Conservation (phyloP, 1,140 invertebrate genomes). For the Nasonia giraulti region DNA sequence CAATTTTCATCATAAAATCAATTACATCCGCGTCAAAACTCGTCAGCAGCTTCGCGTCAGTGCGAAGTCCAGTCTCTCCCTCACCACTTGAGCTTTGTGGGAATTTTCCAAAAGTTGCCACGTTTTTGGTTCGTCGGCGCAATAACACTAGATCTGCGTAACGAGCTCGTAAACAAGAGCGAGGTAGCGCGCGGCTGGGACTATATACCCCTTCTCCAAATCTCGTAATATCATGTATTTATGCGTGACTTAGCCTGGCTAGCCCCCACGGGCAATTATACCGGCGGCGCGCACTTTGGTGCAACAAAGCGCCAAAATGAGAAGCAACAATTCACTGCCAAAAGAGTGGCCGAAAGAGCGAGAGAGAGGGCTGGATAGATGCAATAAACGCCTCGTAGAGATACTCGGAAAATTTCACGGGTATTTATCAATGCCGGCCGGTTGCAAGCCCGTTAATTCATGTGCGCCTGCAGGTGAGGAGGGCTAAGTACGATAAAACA, state of each 20-base stretch:
- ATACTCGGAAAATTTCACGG: constrained; percentile 31
- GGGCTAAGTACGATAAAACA: constrained; percentile 1
- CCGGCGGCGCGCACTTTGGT: constrained; percentile 54
- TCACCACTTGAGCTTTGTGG: constrained; percentile 5
- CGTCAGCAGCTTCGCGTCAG: constrained; percentile 23
- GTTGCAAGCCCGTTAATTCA: constrained; percentile 11
- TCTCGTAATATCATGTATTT: constrained; percentile 73
- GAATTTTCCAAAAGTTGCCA: constrained; percentile 44
- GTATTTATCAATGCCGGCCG: constrained; percentile 38
- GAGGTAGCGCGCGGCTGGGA: constrained; percentile 45
- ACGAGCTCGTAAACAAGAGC: constrained; percentile 73
- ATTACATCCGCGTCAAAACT: background rate
- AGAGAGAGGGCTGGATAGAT: background rate
- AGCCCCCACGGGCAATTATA: constrained; percentile 70
- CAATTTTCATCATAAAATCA: no score
- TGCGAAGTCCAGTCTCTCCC: background rate
- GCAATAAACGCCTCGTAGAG: constrained; percentile 44
- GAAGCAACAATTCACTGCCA: constrained; percentile 47
- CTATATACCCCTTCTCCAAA: background rate
- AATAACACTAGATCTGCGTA: constrained; percentile 74
- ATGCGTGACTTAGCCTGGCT: constrained; percentile 71
- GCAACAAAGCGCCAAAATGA: constrained; percentile 43
- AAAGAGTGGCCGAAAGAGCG: background rate
- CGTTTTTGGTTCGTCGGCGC: constrained; percentile 65
- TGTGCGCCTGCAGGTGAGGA: background rate